Conservation (phyloP, 2,797 vertebrate species). For the Myotis planiceps region DNA sequence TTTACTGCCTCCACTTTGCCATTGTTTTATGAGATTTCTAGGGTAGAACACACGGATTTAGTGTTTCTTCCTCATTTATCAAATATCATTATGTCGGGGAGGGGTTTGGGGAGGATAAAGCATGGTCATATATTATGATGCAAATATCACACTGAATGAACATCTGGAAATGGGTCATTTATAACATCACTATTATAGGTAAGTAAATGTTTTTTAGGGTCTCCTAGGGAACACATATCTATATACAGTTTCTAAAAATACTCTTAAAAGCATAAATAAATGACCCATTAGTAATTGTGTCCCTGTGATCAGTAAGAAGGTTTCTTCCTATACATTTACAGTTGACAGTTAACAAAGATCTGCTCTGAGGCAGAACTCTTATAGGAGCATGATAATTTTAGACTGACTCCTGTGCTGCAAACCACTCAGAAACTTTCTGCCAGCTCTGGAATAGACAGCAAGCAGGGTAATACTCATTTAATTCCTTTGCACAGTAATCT, state of each 20-base stretch:
- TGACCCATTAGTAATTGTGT: background rate
- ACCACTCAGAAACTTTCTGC: conserved; percentile 57
- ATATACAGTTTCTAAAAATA: conserved; percentile 35
- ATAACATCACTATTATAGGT: background rate
- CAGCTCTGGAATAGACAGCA: conserved; percentile 70
- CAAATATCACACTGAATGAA: background rate
- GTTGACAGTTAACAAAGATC: conserved; percentile 14
- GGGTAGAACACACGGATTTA: background rate
- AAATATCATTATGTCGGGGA: background rate
- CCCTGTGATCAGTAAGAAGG: background rate
- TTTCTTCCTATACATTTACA: background rate
- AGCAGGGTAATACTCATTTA: conserved; percentile 79
- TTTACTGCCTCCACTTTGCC: background rate
- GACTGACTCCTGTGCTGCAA: conserved; percentile 71
- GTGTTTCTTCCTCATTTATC: conserved; percentile 36
- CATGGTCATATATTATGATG: background rate
- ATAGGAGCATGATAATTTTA: conserved; percentile 71
- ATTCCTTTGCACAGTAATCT: conserved; percentile 79
- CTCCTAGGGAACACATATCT: background rate
- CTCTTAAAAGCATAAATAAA: conserved; percentile 13
- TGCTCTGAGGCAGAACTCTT: conserved; percentile 25
- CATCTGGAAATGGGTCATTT: conserved; percentile 12
- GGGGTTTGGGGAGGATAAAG: background rate
- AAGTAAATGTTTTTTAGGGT: background rate
- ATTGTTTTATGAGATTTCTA: conserved; percentile 17